Conservation (phyloP, 2,888 invertebrate species). For the Drosophila nr. perissopoda region DNA sequence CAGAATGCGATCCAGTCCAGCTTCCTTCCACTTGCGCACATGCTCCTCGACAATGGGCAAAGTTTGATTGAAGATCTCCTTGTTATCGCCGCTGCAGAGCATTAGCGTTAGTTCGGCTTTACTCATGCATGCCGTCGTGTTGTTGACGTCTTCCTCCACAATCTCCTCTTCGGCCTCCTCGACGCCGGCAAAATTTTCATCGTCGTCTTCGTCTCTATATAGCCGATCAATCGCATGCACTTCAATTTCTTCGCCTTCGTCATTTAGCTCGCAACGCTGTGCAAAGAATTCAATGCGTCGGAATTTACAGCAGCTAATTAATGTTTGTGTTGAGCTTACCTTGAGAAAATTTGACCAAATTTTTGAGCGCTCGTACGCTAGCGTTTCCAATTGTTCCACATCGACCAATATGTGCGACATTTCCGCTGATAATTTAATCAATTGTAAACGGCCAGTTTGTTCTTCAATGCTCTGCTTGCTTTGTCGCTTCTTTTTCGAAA, state of each 20-base stretch:
- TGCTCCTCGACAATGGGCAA: constrained; percentile 77
- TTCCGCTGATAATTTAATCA: constrained; percentile 1
- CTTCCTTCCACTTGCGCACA: constrained; percentile 76
- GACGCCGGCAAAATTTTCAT: not conserved
- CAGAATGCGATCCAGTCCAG: constrained; percentile 77
- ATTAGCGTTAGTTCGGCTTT: constrained; percentile 58
- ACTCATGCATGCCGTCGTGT: constrained; percentile 50
- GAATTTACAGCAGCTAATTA: not conserved
- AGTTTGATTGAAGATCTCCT: constrained; percentile 76
- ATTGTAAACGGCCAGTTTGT: not conserved
- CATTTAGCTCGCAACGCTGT: constrained; percentile 29
- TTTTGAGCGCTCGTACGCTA: constrained; percentile 77
- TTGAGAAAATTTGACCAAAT: constrained; percentile 72
- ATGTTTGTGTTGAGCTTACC: constrained; percentile 50
- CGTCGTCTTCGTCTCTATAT: constrained; percentile 32
- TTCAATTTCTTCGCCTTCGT: constrained; percentile 38
- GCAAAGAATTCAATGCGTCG: not conserved
- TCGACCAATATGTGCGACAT: constrained; percentile 51
- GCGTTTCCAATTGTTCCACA: constrained; percentile 63
- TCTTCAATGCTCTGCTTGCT: not conserved
- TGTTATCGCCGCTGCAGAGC: constrained; percentile 42
- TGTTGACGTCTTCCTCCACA: constrained; percentile 38
- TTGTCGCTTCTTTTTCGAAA: constrained; percentile 10
- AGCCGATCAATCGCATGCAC: constrained; percentile 36
- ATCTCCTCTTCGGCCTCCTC: constrained; percentile 51